Conservation (phyloP, 2,797 vertebrate species). For the Clamator glandarius region DNA sequence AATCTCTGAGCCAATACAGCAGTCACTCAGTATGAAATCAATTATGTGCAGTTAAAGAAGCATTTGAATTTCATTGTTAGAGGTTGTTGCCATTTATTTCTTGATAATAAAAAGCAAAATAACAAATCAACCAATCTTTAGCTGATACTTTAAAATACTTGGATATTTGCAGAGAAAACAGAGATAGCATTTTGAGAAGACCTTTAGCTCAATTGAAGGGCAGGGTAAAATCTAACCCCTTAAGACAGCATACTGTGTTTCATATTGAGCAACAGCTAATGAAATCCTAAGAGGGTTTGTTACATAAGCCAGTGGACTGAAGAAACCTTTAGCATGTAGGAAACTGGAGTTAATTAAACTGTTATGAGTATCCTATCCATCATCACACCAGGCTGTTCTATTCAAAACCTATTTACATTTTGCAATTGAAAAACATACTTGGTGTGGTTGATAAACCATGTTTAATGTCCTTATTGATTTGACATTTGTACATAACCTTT, state of each 20-base stretch:
- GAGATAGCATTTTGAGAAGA: slow-evolving; percentile 52
- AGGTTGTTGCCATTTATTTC: neutral
- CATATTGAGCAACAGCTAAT: slow-evolving; percentile 56
- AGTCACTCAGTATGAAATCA: neutral
- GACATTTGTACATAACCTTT: slow-evolving; percentile 76
- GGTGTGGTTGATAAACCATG: slow-evolving; percentile 67
- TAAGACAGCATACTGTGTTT: slow-evolving; percentile 8
- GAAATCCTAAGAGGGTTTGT: slow-evolving; percentile 76
- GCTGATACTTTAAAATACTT: slow-evolving; percentile 48
- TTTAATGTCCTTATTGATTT: slow-evolving; percentile 77
- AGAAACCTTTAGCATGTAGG: slow-evolving; percentile 76
- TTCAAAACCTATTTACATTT: slow-evolving; percentile 75
- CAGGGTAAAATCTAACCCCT: slow-evolving; percentile 27
- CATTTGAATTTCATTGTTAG: neutral
- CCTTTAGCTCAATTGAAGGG: neutral
- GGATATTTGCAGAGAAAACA: slow-evolving; percentile 50
- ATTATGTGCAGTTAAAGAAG: neutral
- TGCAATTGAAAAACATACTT: slow-evolving; percentile 65
- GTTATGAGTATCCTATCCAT: slow-evolving; percentile 72
- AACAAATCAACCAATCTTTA: neutral
- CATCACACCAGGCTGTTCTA: slow-evolving; percentile 48
- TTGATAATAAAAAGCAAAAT: neutral
- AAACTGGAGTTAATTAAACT: slow-evolving; percentile 81
- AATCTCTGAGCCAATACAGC: neutral
- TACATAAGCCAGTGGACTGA: slow-evolving; percentile 77